Evolutionary conservation across 2,888 invertebrate species (phyloP).

Genomic region (Acleris literana): DNA sequence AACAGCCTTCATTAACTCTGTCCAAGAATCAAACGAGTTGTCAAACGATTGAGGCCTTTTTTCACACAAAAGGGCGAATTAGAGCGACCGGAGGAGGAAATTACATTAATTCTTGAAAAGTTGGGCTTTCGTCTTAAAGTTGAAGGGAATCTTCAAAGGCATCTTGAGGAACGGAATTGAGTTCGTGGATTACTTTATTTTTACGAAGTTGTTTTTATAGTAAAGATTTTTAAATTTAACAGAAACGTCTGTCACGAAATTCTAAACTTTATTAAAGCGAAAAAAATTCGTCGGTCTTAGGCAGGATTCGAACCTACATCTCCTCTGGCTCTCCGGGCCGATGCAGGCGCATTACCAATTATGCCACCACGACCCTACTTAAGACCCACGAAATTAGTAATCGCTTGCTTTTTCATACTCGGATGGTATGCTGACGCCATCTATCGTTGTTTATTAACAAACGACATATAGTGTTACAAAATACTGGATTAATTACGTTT

Average conservation of each 20-base stretch:
- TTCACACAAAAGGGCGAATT: conserved; percentile 33
- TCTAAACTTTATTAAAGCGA: too few relatives aligned
- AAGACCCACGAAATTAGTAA: too few relatives aligned
- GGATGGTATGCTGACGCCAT: too few relatives aligned
- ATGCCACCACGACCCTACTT: too few relatives aligned
- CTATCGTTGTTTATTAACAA: too few relatives aligned
- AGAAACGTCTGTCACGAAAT: too few relatives aligned
- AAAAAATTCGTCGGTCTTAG: too few relatives aligned
- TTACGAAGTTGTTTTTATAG: background rate
- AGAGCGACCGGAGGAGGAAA: conserved; percentile 16
- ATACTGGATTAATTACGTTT: background rate
- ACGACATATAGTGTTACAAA: conserved; percentile 10
- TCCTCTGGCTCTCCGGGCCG: too few relatives aligned
- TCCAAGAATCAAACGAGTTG: conserved; percentile 28
- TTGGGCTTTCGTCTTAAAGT: conserved; percentile 25
- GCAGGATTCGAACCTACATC: too few relatives aligned
- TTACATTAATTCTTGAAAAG: conserved; percentile 30
- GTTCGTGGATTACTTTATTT: conserved; percentile 24
- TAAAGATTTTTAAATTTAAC: too few relatives aligned
- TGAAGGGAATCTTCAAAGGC: conserved; percentile 25
- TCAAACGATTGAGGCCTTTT: conserved; percentile 26
- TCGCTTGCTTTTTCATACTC: too few relatives aligned
- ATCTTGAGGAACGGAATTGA: conserved; percentile 17
- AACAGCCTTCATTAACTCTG: conserved; percentile 21
- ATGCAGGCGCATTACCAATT: too few relatives aligned